phyloP scores from a whole-genome alignment of 2,113 vertebrate genomes.

The Epinephelus cyanopodus region DNA sequence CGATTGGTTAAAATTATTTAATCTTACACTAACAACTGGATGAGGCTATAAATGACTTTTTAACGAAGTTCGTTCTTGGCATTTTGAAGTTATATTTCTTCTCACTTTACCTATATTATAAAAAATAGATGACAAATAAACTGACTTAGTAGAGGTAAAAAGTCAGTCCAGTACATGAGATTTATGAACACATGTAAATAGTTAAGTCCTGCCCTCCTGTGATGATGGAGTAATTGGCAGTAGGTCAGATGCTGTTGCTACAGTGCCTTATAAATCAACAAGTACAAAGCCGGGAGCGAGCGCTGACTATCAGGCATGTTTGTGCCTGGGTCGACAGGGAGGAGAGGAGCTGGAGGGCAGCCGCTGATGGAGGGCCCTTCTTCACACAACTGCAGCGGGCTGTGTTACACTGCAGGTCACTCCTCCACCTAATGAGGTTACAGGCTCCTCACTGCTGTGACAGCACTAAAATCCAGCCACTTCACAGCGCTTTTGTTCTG shows the following conservation, averaged over 20 bases:
- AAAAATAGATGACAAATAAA: background rate
- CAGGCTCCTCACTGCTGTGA: constrained; percentile 69
- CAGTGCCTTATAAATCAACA: constrained; percentile 70
- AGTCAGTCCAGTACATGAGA: background rate
- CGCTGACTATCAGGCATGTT: constrained; percentile 55
- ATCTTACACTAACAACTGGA: background rate
- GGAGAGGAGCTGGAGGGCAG: constrained; percentile 54
- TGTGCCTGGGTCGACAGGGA: constrained; percentile 61
- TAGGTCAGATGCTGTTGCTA: constrained; percentile 64
- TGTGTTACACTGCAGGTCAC: constrained; percentile 67
- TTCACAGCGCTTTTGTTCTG: constrained; percentile 80
- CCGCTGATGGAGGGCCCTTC: constrained; percentile 63
- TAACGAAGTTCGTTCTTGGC: background rate
- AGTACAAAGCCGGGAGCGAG: constrained; percentile 65
- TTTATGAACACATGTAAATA: constrained; percentile 68
- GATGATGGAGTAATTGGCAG: constrained; percentile 72
- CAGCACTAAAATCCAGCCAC: constrained; percentile 80
- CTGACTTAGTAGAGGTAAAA: background rate
- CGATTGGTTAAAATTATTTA: background rate
- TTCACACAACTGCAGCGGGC: constrained; percentile 53
- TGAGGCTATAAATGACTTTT: too few relatives aligned
- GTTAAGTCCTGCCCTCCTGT: constrained; percentile 62
- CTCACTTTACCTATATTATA: background rate
- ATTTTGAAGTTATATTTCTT: background rate
- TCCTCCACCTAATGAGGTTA: constrained; percentile 79